Evolutionary conservation across 2,888 invertebrate genomes (phyloP).

Genomic region (Tetramorium bicarinatum): DNA sequence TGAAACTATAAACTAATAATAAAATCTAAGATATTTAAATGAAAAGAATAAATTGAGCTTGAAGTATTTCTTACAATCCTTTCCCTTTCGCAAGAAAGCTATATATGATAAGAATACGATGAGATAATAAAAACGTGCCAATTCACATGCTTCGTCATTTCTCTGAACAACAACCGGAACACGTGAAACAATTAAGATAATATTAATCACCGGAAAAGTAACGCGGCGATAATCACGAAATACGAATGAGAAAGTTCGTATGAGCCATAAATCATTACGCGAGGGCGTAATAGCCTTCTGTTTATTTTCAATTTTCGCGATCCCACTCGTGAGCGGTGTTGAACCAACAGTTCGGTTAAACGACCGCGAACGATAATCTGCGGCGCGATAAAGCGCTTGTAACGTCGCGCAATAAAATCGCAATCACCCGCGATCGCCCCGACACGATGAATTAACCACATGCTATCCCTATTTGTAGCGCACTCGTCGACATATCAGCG

Average conservation of each 20-base stretch:
- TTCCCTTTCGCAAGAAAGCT: not conserved
- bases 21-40: not conserved
- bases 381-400: slow-evolving; percentile 72
- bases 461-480: slow-evolving; percentile 81
- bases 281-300: slow-evolving; percentile 22
- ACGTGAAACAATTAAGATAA: slow-evolving; percentile 18
- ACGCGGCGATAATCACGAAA: slow-evolving; percentile 36
- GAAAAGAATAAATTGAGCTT: not conserved
- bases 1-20: not conserved
- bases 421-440: slow-evolving; percentile 80
- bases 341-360: slow-evolving; percentile 48
- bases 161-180: not conserved
- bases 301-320: slow-evolving; percentile 55
- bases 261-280: slow-evolving; percentile 19
- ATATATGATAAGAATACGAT: not conserved
- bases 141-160: not conserved
- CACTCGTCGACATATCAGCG: slow-evolving; percentile 78
- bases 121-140: slow-evolving; percentile 20
- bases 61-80: not conserved
- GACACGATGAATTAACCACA: slow-evolving; percentile 80
- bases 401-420: slow-evolving; percentile 80
- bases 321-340: not conserved
- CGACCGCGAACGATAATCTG: slow-evolving; percentile 51
- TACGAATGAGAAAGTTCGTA: slow-evolving; percentile 4
- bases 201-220: slow-evolving; percentile 40